Evolutionary conservation across 2,797 vertebrate species (phyloP), one percentile per base, ranked within the genome.

Genomic region (Gymnodraco acuticeps): DNA sequence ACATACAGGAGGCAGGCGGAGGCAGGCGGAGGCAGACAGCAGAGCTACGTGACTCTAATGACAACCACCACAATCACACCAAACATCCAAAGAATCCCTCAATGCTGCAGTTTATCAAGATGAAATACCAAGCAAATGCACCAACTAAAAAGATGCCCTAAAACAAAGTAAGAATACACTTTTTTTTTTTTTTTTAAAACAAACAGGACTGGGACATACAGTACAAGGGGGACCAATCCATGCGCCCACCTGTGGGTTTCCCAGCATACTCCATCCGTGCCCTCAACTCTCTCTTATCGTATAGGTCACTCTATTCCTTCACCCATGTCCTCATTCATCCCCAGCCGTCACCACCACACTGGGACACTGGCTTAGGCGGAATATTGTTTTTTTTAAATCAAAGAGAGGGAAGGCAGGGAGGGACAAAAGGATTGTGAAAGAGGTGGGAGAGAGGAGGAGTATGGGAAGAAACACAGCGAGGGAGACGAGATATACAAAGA

Each of bases 191-290:
- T n/a, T n/a, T n/a, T n/a, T n/a, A n/a, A 47, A 65, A 20, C 10
- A 2, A 64, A 46, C 5, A 54, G 66, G 76, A 85, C n/a, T 10
- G 50, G 77, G 48, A 79, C 45, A 62, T 10, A 78, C 43, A 79
- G 68, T 27, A 27, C 55, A 63, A 67, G 63, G 62, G 71, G 70
- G 53, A 88, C 62, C 20, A 69, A 80, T 85, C 38, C 48, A 64
- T 77, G 68, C 11, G 76, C 92, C 91, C 92, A 93, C 92, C 93
- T 93, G 93, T 89, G 76, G 82, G 78, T 87, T 88, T 87, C 85
- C 85, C 88, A 84, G 82, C 81, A 82, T 88, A 61, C 76, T 93
- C 90, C 91, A 92, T 90, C 81, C 52, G 69, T 5, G 71, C 80
- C 75, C 71, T 80, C 73, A 79, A 55, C 43, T 73, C 66, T 74